Evolutionary conservation across 1,140 invertebrate genomes (phyloP).

Genomic region (Brachionus asplanchnoidis): DNA sequence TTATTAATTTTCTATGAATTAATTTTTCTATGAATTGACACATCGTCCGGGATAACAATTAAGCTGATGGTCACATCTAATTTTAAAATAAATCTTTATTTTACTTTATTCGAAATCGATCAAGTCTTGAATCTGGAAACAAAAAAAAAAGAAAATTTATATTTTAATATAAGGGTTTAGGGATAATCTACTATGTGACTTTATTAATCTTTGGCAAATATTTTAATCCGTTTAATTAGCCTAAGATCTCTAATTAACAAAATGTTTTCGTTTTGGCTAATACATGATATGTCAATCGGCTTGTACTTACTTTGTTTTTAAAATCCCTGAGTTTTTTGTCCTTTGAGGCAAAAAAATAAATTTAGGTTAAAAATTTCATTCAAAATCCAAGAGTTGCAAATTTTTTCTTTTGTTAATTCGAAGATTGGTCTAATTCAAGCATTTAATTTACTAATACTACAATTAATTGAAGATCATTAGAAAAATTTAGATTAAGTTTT

Average conservation of each 20-base stretch:
- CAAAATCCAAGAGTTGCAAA: neutral
- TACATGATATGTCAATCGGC: constrained; percentile 13
- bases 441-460: neutral
- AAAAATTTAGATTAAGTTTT: no score
- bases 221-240: constrained; percentile 27
- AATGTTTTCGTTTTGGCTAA: neutral
- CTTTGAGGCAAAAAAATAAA: neutral
- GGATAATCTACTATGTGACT: neutral
- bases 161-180: neutral
- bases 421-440: neutral
- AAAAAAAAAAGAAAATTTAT: constrained; percentile 14
- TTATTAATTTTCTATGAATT: no score
- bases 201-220: neutral
- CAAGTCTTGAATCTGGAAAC: neutral
- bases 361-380: neutral
- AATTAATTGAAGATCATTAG: neutral
- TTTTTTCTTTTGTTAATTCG: neutral
- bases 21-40: no score
- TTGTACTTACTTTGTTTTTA: constrained; percentile 9
- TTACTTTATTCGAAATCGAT: neutral
- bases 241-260: neutral
- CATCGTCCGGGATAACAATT: neutral
- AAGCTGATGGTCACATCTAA: neutral
- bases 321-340: neutral
- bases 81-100: neutral